Evolutionary conservation across 1,140 invertebrate genomes (phyloP).

Genomic region (Neodiprion pinetum): DNA sequence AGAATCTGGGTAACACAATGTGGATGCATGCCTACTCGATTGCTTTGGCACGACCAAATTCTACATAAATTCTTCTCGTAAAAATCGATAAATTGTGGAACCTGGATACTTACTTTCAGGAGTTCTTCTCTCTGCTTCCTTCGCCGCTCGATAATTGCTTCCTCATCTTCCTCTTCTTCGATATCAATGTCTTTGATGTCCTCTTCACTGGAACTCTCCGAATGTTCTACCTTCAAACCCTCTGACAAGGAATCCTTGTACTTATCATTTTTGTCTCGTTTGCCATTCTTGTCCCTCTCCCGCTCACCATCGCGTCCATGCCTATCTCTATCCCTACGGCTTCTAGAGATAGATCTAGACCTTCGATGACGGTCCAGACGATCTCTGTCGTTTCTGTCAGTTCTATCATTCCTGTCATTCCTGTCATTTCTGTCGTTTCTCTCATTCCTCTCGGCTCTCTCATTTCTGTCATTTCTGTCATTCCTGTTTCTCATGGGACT

Average conservation of each 20-base stretch:
- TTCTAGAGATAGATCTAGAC: constrained; percentile 48
- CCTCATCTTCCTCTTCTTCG: constrained; percentile 94
- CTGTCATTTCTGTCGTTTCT: too few species aligned
- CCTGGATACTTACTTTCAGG: constrained; percentile 70
- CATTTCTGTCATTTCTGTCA: constrained; percentile 36
- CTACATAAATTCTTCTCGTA: background rate
- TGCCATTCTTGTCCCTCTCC: constrained; percentile 58
- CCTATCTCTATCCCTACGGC: constrained; percentile 47
- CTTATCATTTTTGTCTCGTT: constrained; percentile 67
- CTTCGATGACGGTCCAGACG: constrained; percentile 48
- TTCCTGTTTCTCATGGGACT: constrained; percentile 47
- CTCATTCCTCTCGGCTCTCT: constrained; percentile 21
- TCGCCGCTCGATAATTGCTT: constrained; percentile 89
- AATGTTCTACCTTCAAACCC: constrained; percentile 71
- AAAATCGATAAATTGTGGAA: constrained; percentile 7
- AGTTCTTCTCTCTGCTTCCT: constrained; percentile 90
- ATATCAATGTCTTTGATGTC: constrained; percentile 78
- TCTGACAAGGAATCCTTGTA: constrained; percentile 87
- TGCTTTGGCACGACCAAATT: background rate
- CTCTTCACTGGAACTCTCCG: constrained; percentile 68
- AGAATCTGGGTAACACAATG: constrained; percentile 19
- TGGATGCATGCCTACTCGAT: constrained; percentile 11
- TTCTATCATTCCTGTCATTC: too few species aligned
- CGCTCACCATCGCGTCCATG: constrained; percentile 48
- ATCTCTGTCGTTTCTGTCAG: constrained; percentile 39